Conservation (phyloP, 2,113 vertebrate genomes). For the Pterocles burchelli region DNA sequence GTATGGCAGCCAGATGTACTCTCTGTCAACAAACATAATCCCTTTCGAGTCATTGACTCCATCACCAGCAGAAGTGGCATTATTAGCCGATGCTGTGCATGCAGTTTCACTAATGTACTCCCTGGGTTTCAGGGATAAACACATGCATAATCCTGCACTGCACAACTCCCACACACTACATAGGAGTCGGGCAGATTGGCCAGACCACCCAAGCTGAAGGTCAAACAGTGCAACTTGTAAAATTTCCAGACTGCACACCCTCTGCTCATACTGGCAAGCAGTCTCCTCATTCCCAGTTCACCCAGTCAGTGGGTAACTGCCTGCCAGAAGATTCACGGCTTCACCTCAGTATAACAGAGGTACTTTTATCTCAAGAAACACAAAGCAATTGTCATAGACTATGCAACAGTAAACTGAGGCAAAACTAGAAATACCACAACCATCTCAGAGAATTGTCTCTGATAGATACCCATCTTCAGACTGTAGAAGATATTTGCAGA, state of each 20-base stretch:
- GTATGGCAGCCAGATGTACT: slow-evolving; percentile 41
- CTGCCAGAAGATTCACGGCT: not conserved
- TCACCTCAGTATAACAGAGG: not conserved
- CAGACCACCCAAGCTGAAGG: slow-evolving; percentile 26
- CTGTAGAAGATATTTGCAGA: not conserved
- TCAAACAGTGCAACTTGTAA: not conserved
- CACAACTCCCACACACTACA: not conserved
- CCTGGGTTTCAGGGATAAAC: not conserved
- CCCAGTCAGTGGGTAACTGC: not conserved
- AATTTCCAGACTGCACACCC: not conserved
- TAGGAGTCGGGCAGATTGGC: not conserved
- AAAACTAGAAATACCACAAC: not conserved
- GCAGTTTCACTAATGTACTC: not conserved
- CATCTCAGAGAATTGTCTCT: not conserved
- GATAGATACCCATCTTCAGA: not conserved
- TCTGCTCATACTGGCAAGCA: not conserved
- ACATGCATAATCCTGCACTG: not conserved
- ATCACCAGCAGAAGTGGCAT: not conserved
- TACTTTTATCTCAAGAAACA: not conserved
- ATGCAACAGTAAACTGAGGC: not conserved
- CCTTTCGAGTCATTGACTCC: not conserved
- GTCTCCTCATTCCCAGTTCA: not conserved
- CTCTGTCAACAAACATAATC: slow-evolving; percentile 32
- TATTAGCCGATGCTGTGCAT: not conserved
- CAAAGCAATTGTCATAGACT: not conserved